phyloP scores from a whole-genome alignment of 2,888 invertebrate genomes.

The Cerastis rubricosa region DNA sequence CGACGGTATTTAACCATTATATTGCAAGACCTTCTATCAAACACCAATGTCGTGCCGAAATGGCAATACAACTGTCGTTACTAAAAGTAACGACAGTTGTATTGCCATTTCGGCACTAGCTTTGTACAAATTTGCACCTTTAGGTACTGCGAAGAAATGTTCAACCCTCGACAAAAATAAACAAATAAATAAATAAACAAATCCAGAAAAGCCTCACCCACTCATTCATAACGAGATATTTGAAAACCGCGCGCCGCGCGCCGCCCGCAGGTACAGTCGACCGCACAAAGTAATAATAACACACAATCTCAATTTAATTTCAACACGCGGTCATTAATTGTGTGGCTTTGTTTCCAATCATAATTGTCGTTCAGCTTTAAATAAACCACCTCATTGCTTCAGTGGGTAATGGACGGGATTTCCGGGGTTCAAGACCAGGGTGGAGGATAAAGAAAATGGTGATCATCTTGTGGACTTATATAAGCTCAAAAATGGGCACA shows the following conservation, averaged over 20 bases:
- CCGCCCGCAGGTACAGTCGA: conserved; percentile 33
- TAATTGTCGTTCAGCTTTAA: conserved; percentile 24
- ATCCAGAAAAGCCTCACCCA: background rate
- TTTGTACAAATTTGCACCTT: background rate
- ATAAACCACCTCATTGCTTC: background rate
- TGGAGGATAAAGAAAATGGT: background rate
- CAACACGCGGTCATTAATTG: conserved; percentile 49
- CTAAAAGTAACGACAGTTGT: background rate
- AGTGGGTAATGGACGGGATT: background rate
- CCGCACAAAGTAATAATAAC: conserved; percentile 49
- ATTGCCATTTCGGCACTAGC: background rate
- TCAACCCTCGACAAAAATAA: background rate
- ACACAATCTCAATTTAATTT: conserved; percentile 55
- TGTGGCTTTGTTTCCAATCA: conserved; percentile 46
- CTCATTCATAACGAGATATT: conserved; percentile 16
- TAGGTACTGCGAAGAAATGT: background rate
- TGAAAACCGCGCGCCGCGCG: background rate
- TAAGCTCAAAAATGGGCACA: conserved; percentile 1
- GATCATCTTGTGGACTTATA: background rate
- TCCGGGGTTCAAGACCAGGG: conserved; percentile 5
- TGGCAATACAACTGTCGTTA: too few relatives aligned
- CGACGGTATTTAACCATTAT: background rate
- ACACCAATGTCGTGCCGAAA: too few relatives aligned
- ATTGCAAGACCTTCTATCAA: background rate
- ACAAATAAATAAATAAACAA: conserved; percentile 9